These are phyloP conservation scores for Beris chalybata DNA, from an alignment of 2,888 invertebrate species.

Conservation along the genomic window DNA sequence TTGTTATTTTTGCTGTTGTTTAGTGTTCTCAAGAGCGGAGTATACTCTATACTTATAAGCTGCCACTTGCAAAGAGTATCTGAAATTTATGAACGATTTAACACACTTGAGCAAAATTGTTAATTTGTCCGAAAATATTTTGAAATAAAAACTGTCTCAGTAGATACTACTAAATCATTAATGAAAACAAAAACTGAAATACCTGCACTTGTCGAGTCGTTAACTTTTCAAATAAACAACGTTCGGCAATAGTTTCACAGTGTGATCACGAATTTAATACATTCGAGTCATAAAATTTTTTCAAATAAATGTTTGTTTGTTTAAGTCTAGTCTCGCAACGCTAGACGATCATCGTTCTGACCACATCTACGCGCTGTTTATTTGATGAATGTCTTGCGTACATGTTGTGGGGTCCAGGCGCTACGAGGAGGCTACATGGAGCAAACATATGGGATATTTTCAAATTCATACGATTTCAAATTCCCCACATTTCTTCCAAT, in stretches of 20 bases:
- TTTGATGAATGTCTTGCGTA: conserved; percentile 32
- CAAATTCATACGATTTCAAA: no score
- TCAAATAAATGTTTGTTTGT: conserved; percentile 38
- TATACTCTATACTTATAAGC: no score
- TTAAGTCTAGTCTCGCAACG: conserved; percentile 37
- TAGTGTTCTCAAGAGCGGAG: no score
- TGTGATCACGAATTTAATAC: conserved; percentile 21
- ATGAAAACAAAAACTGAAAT: conserved; percentile 12
- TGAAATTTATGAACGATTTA: no score
- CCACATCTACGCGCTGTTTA: conserved; percentile 33
- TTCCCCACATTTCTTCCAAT: no score
- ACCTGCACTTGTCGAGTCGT: conserved; percentile 31
- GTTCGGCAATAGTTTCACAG: conserved; percentile 2
- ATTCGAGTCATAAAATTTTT: conserved; percentile 29
- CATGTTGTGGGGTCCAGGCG: conserved; percentile 35
- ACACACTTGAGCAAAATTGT: no score
- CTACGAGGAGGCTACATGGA: neutral
- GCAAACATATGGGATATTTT: no score
- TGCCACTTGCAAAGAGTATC: no score
- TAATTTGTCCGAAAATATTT: no score
- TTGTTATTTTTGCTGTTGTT: no score
- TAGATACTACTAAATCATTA: no score
- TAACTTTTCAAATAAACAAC: conserved; percentile 30
- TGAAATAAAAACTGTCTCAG: no score
- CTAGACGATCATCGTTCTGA: conserved; percentile 33